Evolutionary conservation across 2,113 vertebrate species (phyloP), one percentile per base, ranked within the genome.

Genomic region (Coptodon bakossiorum): DNA sequence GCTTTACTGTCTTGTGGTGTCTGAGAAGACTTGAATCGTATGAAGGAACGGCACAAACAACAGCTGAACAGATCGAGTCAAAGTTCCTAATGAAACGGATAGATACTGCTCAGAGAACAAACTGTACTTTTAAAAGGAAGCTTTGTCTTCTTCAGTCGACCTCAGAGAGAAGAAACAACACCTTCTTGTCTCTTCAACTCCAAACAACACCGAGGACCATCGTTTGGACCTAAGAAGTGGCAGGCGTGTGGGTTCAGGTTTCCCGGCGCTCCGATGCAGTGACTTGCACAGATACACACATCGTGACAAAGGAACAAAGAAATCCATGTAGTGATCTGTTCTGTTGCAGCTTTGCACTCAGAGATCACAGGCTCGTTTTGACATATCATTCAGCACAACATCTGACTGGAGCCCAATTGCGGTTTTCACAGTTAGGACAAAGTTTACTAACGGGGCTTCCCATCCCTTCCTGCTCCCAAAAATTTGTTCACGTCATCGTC

Each of bases 361-460:
- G 78, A 52, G 40, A 89, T 91, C 61, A 45, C 45, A 52, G 54
- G 53, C 56, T 80, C 82, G 40, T 86, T 92, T 92, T 88, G 88
- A 89, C 84, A 89, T 34, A 88, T 86, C 81, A 78, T 71, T 89
- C 90, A 83, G 50, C 85, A 83, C 82, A 86, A 76, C 82, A 83
- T 88, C 59, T 82, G 40, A 88, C 45, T 79, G 24, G 27, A 84
- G 73, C 27, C 57, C 36, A 83, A 38, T 63, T 87, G 92, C 87
- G 84, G 86, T 79, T 94, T 94, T 92, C 27, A 66, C 52, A 80
- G 90, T 88, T 82, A 84, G 61, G 57, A 63, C 16, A 59, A 81
- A 76, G 89, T 91, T 90, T 85, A 84, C 88, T 83, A 92, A 86
- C 57, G 54, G 63, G 29, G 52, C 73, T 83, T 85, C 80, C 59